Conservation (phyloP, 2,797 vertebrate genomes). For the Cynopterus sphinx region DNA sequence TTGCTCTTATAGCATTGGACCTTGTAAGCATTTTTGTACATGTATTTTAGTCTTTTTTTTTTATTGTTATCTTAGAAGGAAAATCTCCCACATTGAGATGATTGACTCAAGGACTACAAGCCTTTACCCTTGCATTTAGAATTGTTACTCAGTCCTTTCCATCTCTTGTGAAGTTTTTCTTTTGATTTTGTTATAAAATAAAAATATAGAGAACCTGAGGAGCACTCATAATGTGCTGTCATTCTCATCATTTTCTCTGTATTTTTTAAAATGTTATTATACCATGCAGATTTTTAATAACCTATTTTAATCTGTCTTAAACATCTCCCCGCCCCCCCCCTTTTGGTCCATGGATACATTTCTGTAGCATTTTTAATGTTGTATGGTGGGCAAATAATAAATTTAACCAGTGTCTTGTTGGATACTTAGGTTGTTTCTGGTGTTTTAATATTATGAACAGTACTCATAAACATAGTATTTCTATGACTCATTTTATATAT, state of each 20-base stretch:
- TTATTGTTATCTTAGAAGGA: not conserved
- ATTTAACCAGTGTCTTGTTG: not conserved
- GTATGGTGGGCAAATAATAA: not conserved
- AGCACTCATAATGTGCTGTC: not conserved
- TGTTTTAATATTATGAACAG: not conserved
- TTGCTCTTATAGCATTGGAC: not conserved
- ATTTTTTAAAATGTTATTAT: not conserved
- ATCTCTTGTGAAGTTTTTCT: not conserved
- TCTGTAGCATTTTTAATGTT: not conserved
- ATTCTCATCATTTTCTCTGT: not conserved
- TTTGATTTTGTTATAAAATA: not conserved
- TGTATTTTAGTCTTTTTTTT: not conserved
- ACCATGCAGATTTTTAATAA: not conserved
- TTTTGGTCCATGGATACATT: not conserved
- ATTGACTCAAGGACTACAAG: not conserved
- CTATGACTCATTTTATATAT: not conserved
- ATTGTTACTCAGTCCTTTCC: not conserved
- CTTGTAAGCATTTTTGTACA: not conserved
- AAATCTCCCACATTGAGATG: not conserved
- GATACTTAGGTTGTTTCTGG: not conserved
- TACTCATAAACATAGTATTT: not conserved
- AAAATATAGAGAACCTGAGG: not conserved
- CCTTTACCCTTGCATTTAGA: not conserved
- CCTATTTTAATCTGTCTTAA: not conserved
- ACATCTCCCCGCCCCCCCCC: not conserved